phyloP scores from a whole-genome alignment of 2,888 invertebrate genomes.

The Tetanocera ferruginea region DNA sequence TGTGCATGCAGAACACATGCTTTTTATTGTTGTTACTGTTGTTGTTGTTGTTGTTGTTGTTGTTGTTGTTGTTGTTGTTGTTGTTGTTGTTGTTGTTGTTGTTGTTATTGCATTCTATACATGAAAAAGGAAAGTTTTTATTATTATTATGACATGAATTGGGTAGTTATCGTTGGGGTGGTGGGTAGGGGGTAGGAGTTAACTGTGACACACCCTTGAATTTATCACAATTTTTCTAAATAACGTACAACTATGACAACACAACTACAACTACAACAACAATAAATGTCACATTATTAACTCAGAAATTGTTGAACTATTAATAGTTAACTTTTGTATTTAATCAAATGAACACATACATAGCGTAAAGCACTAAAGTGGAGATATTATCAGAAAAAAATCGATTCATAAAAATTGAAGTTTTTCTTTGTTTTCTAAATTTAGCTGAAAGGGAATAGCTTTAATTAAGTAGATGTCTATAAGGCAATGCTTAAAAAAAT shows the following conservation, averaged over 20 bases:
- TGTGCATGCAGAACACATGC: not conserved
- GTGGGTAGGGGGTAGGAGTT: too few species aligned
- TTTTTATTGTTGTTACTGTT: slow-evolving; percentile 8
- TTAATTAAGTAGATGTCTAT: too few species aligned
- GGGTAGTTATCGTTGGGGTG: not conserved
- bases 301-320: too few species aligned
- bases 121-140: slow-evolving; percentile 6
- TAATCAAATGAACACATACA: too few species aligned
- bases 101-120: not conserved
- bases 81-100: not conserved
- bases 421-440: too few species aligned
- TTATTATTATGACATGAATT: not conserved
- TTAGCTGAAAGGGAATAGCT: too few species aligned
- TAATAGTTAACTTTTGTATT: too few species aligned
- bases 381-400: too few species aligned
- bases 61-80: not conserved
- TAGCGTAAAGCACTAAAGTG: too few species aligned
- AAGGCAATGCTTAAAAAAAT: too few species aligned
- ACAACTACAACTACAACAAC: not conserved
- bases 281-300: not conserved
- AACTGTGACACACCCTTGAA: not conserved
- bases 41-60: not conserved
- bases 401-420: too few species aligned
- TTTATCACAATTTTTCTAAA: not conserved
- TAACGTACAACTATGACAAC: not conserved